Conservation (phyloP, 2,888 invertebrate species). For the Atrina japonica region DNA sequence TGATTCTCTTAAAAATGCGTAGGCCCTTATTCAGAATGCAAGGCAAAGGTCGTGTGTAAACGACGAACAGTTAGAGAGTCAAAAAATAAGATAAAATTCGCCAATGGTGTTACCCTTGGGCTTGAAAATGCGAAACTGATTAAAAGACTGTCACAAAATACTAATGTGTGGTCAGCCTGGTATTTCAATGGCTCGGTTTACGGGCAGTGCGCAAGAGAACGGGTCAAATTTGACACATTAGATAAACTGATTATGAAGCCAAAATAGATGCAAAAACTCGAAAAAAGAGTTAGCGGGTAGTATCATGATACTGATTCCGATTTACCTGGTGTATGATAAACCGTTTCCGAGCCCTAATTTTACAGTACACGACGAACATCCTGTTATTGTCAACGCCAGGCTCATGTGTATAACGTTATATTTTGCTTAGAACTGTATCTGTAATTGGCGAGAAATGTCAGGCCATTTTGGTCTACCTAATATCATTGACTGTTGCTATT, state of each 20-base stretch:
- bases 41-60: constrained; percentile 8
- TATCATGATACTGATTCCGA: too few species aligned
- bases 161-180: constrained; percentile 1
- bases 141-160: background rate
- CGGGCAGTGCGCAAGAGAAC: background rate
- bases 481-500: too few species aligned
- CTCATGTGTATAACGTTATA: too few species aligned
- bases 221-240: constrained; percentile 15
- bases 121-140: constrained; percentile 18
- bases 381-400: too few species aligned
- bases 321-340: too few species aligned
- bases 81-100: background rate
- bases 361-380: too few species aligned
- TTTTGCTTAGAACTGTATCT: too few species aligned
- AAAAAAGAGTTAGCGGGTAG: too few species aligned
- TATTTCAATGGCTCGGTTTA: constrained; percentile 21
- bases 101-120: constrained; percentile 14
- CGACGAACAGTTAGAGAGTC: constrained; percentile 1
- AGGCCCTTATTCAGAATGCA: constrained; percentile 13
- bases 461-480: too few species aligned
- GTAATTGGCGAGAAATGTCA: too few species aligned
- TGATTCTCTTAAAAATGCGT: constrained; percentile 11
- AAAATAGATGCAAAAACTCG: too few species aligned
- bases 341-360: too few species aligned
- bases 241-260: constrained; percentile 8